Evolutionary conservation across 1,140 invertebrate genomes (phyloP).

Genomic region (Drosophila pseudoobscura): DNA sequence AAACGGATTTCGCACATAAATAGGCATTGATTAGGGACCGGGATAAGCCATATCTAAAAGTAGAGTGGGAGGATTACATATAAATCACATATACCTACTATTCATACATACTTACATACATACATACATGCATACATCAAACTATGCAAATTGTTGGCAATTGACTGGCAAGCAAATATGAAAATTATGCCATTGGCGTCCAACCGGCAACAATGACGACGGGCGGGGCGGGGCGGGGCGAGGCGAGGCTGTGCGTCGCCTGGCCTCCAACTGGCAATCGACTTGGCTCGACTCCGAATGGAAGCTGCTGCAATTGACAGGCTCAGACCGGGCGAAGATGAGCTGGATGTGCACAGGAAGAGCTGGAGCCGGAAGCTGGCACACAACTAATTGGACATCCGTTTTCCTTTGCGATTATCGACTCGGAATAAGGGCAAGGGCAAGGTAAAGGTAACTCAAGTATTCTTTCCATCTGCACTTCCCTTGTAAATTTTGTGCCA

Average conservation of each 20-base stretch:
- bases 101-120: constrained; percentile 13
- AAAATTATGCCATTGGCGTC: constrained; percentile 68
- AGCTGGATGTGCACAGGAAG: constrained; percentile 24
- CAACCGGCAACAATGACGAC: constrained; percentile 46
- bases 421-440: constrained; percentile 18
- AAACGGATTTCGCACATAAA: constrained; percentile 58
- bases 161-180: constrained; percentile 60
- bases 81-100: constrained; percentile 30
- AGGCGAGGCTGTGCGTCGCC: not conserved
- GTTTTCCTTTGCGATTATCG: constrained; percentile 75
- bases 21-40: constrained; percentile 65
- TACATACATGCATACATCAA: constrained; percentile 15
- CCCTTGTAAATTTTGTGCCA: constrained; percentile 60
- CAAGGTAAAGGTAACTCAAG: constrained; percentile 48
- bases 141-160: constrained; percentile 68
- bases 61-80: constrained; percentile 6
- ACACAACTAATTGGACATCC: constrained; percentile 81
- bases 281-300: constrained; percentile 38
- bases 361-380: constrained; percentile 68
- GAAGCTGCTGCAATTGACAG: constrained; percentile 49
- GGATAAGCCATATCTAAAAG: constrained; percentile 34
- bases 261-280: constrained; percentile 43
- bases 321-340: constrained; percentile 23
- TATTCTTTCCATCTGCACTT: constrained; percentile 35
- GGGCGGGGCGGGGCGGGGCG: not conserved